Evolutionary conservation across 2,113 vertebrate species (phyloP).

Genomic region (Cathartes aura): DNA sequence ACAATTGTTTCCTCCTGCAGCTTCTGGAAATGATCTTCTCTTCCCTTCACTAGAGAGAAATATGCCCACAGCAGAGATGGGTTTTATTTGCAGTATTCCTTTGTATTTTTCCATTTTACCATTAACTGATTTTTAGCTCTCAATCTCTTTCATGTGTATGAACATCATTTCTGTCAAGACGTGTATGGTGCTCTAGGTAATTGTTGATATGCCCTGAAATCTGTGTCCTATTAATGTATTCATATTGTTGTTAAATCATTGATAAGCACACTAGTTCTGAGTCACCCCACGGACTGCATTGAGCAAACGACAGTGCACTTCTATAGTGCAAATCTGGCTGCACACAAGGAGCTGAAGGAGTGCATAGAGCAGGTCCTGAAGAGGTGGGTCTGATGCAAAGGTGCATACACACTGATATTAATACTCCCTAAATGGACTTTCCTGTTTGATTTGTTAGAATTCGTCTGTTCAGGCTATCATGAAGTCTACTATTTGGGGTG

Average conservation of each 20-base stretch:
- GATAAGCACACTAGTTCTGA: neutral
- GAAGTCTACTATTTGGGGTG: neutral
- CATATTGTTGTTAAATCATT: neutral
- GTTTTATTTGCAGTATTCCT: slow-evolving; percentile 9
- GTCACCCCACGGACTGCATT: neutral
- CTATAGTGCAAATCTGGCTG: neutral
- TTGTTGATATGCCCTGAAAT: neutral
- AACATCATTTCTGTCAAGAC: neutral
- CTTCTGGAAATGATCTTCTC: slow-evolving; percentile 59
- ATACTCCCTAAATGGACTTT: neutral
- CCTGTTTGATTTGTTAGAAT: neutral
- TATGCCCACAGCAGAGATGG: slow-evolving; percentile 22
- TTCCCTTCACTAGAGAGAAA: slow-evolving; percentile 42
- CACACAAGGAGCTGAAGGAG: neutral
- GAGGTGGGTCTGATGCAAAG: neutral
- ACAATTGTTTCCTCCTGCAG: slow-evolving; percentile 45
- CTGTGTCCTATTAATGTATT: neutral
- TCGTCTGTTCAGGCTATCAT: neutral
- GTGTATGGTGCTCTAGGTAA: neutral
- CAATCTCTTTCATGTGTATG: neutral
- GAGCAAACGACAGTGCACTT: neutral
- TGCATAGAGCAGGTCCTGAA: neutral
- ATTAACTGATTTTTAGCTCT: neutral
- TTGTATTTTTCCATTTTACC: slow-evolving; percentile 24
- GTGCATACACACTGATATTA: neutral